These are phyloP conservation scores for Therioaphis trifolii DNA, from an alignment of 2,888 invertebrate species.

Conservation along the genomic window DNA sequence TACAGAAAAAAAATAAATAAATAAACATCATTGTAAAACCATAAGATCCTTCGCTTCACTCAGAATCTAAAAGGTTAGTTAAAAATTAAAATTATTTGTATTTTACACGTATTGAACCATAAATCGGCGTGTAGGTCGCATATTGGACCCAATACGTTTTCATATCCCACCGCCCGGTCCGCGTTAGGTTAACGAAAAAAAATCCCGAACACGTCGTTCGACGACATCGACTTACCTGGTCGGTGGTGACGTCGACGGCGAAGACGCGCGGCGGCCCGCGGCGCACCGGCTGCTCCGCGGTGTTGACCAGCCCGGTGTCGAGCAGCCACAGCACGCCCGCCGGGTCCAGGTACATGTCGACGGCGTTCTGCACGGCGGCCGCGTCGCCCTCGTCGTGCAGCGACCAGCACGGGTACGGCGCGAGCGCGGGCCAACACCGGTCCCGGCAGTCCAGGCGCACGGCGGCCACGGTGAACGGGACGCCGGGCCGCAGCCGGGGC, in stretches of 20 bases:
- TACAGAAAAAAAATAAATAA: no score
- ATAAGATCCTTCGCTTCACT: no score
- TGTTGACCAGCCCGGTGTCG: constrained; percentile 74
- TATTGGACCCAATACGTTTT: no score
- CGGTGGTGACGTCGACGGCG: constrained; percentile 73
- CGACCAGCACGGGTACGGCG: constrained; percentile 76
- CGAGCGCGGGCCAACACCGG: constrained; percentile 67
- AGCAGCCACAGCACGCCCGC: constrained; percentile 74
- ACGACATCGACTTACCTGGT: constrained; percentile 71
- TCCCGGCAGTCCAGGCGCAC: constrained; percentile 71
- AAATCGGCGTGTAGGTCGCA: no score
- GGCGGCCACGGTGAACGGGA: constrained; percentile 77
- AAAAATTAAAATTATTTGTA: no score
- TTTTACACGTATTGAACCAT: no score
- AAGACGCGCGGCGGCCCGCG: constrained; percentile 75
- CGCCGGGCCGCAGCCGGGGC: constrained; percentile 73
- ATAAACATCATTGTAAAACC: no score
- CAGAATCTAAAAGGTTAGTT: no score
- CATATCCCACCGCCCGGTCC: no score
- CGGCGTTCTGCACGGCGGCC: constrained; percentile 77
- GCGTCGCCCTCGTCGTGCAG: constrained; percentile 77
- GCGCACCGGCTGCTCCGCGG: constrained; percentile 73
- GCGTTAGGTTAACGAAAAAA: no score
- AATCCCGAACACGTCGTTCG: no score
- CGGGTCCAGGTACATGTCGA: constrained; percentile 76